Conservation (phyloP, 2,888 invertebrate species). For the Ceraclea dissimilis region DNA sequence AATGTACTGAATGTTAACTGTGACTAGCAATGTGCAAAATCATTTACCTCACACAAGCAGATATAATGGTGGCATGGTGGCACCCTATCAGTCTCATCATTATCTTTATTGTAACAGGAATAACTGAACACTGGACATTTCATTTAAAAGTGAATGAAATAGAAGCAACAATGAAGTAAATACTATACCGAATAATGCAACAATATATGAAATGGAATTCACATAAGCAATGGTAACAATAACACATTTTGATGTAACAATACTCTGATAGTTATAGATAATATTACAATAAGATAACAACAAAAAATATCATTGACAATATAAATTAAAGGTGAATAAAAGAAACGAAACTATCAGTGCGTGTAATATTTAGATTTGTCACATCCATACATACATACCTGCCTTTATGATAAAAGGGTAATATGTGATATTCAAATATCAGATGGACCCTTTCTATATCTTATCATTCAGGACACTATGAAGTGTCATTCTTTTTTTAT, state of each 20-base stretch:
- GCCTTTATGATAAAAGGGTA: constrained; percentile 10
- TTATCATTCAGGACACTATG: constrained; percentile 6
- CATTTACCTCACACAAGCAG: too few relatives aligned
- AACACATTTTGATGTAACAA: background rate
- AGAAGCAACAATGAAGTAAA: background rate
- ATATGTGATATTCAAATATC: constrained; percentile 13
- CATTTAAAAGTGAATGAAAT: background rate
- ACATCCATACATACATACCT: constrained; percentile 2
- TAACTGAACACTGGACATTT: too few relatives aligned
- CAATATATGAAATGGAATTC: background rate
- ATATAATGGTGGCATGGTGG: too few relatives aligned
- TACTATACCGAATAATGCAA: background rate
- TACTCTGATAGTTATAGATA: too few relatives aligned
- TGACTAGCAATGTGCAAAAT: too few relatives aligned
- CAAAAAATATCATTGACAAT: constrained; percentile 20
- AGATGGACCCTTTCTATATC: background rate
- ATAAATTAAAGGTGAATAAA: constrained; percentile 22
- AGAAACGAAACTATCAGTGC: constrained; percentile 22
- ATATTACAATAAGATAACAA: constrained; percentile 10
- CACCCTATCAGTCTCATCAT: too few relatives aligned
- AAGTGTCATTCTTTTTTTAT: constrained; percentile 20
- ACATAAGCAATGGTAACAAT: background rate
- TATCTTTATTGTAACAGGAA: too few relatives aligned
- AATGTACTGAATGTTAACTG: too few relatives aligned
- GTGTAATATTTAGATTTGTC: constrained; percentile 25